These are phyloP conservation scores for Pangasianodon gigas DNA, from an alignment of 2,113 vertebrate species.

Conservation along the genomic window DNA sequence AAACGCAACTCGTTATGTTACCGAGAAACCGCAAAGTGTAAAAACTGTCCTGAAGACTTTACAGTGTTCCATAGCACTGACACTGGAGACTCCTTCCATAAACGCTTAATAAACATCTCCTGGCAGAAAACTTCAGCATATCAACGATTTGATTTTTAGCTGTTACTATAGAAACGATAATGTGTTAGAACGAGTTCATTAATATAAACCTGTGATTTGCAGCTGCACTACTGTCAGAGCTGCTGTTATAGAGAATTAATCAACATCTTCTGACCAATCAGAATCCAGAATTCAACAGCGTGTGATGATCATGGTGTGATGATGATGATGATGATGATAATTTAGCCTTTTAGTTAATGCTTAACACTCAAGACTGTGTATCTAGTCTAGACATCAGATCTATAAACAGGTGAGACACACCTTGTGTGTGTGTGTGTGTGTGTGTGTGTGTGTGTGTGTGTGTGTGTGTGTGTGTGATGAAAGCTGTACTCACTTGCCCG, in stretches of 20 bases:
- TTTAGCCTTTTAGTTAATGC: neutral
- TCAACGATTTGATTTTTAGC: neutral
- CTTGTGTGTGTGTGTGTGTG: constrained; percentile 11
- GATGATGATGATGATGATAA: neutral
- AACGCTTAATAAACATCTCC: neutral
- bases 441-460: constrained; percentile 45
- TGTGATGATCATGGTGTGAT: too few species aligned
- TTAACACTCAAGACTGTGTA: neutral
- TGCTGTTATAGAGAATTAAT: neutral
- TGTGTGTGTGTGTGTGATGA: neutral
- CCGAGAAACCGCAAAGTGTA: too few species aligned
- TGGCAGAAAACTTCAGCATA: neutral
- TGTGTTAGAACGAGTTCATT: neutral
- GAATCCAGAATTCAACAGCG: neutral
- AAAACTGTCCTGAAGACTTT: too few species aligned
- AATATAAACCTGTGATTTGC: neutral
- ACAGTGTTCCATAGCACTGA: neutral
- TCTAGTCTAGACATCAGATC: neutral
- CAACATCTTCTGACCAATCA: neutral
- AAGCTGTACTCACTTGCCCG: constrained; percentile 88
- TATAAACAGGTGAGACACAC: neutral
- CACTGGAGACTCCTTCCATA: neutral
- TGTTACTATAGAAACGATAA: neutral
- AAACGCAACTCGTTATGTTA: too few species aligned
- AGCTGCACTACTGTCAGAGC: neutral